A percentile compares a stretch with the other conserved stretches of the same genome.
Evolutionary conservation across 2,113 vertebrate genomes (phyloP).

Genomic region (Tapirus terrestris): DNA sequence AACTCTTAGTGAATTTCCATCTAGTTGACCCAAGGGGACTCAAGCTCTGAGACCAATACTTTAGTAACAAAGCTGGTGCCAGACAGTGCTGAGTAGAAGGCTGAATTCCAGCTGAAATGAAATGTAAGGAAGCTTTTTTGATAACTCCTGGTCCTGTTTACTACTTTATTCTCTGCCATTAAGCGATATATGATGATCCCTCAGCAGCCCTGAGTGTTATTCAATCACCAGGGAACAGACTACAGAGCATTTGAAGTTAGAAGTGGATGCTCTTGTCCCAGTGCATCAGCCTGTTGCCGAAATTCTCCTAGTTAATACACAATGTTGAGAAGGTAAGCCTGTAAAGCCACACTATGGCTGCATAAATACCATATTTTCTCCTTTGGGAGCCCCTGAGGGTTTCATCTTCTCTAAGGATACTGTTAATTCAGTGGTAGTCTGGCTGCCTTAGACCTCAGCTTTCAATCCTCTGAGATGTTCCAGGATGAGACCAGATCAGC

Average conservation of each 20-base stretch:
- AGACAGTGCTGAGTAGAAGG: neutral
- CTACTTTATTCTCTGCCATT: conserved; percentile 38
- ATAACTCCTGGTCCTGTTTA: conserved; percentile 1
- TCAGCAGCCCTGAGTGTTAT: neutral
- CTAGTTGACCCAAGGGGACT: conserved; percentile 19
- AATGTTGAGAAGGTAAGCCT: neutral
- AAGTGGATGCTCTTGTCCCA: conserved; percentile 10
- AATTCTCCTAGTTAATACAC: conserved; percentile 45
- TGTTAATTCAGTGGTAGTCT: neutral
- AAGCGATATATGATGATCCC: conserved; percentile 46
- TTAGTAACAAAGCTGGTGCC: conserved; percentile 49
- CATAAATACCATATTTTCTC: neutral
- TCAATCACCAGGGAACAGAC: conserved; percentile 2
- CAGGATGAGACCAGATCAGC: neutral
- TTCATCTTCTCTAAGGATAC: neutral
- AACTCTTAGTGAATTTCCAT: conserved; percentile 63
- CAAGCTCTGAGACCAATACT: conserved; percentile 51
- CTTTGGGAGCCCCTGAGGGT: neutral
- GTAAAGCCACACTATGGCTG: neutral
- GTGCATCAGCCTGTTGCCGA: neutral
- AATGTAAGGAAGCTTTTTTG: conserved; percentile 44
- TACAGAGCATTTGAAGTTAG: neutral
- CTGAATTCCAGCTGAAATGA: conserved; percentile 57
- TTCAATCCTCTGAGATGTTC: neutral
- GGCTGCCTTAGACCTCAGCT: neutral